A percentile compares a stretch with the other conserved stretches of the same genome.
Conservation (phyloP, 2,113 vertebrate genomes). For the Gadus macrocephalus region DNA sequence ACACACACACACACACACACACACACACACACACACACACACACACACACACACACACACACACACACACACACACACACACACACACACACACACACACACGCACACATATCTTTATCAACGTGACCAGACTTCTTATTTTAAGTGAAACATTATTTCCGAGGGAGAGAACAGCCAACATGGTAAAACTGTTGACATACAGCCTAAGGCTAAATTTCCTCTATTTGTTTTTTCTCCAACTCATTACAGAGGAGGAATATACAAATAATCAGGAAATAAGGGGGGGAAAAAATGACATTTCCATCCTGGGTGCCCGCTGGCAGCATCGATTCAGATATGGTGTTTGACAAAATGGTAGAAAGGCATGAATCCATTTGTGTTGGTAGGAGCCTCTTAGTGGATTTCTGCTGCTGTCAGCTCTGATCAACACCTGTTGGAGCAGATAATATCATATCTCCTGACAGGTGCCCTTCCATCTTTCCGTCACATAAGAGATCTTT, state of each 20-base stretch:
- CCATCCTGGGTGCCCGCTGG: conserved; percentile 16
- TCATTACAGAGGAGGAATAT: no score
- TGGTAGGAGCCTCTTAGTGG: conserved; percentile 51
- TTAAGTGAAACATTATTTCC: conserved; percentile 47
- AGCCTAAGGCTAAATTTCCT: conserved; percentile 31
- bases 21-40: neutral
- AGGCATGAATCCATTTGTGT: conserved; percentile 67
- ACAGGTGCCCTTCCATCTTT: conserved; percentile 67
- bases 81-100: conserved; percentile 5
- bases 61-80: no score
- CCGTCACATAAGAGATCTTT: neutral
- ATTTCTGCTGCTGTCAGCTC: conserved; percentile 55
- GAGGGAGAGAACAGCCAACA: conserved; percentile 21
- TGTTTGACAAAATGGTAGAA: conserved; percentile 53
- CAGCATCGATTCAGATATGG: conserved; percentile 60
- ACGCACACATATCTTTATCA: conserved; percentile 29
- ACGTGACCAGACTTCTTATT: conserved; percentile 34
- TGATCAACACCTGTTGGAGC: conserved; percentile 54
- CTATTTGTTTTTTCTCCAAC: no score
- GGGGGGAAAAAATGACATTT: no score
- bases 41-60: no score
- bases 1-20: neutral
- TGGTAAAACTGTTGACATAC: conserved; percentile 39
- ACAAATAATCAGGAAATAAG: no score
- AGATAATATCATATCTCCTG: conserved; percentile 65